A percentile compares a stretch with the other conserved stretches of the same genome.
phyloP scores from a whole-genome alignment of 2,113 vertebrate genomes.

The Muscicapa adusta region DNA sequence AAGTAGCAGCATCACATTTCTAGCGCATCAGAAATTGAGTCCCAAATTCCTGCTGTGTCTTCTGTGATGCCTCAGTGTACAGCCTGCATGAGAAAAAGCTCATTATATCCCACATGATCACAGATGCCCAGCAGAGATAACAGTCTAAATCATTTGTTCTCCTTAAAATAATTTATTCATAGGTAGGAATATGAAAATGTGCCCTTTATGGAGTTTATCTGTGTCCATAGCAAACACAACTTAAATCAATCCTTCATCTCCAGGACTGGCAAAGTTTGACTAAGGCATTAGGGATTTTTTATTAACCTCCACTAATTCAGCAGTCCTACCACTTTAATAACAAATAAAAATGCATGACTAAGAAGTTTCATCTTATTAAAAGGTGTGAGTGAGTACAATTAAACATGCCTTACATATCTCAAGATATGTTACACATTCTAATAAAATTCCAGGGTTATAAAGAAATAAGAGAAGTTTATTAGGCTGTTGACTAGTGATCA shows the following conservation, averaged over 20 bases:
- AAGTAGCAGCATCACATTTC: background rate
- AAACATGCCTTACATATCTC: constrained; percentile 29
- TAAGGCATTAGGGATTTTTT: constrained; percentile 47
- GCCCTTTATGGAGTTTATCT: constrained; percentile 59
- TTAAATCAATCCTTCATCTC: constrained; percentile 59
- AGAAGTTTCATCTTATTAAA: constrained; percentile 44
- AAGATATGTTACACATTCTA: constrained; percentile 29
- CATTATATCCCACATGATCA: constrained; percentile 13
- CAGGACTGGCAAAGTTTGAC: constrained; percentile 33
- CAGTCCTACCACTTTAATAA: constrained; percentile 27
- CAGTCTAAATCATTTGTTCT: constrained; percentile 50
- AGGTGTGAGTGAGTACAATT: constrained; percentile 39
- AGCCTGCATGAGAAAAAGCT: constrained; percentile 37
- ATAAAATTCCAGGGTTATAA: constrained; percentile 17
- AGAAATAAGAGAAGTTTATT: background rate
- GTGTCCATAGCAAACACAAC: constrained; percentile 50
- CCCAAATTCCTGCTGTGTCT: constrained; percentile 8
- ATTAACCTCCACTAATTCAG: constrained; percentile 59
- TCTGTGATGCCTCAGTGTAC: background rate
- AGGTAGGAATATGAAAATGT: constrained; percentile 60
- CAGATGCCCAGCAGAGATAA: constrained; percentile 47
- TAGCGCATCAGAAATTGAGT: background rate
- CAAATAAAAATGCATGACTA: constrained; percentile 42
- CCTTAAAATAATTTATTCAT: constrained; percentile 64
- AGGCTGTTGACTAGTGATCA: background rate